A percentile compares a stretch with the other conserved stretches of the same genome.
Evolutionary conservation across 2,113 vertebrate species (phyloP).

Genomic region (Chauna torquata): DNA sequence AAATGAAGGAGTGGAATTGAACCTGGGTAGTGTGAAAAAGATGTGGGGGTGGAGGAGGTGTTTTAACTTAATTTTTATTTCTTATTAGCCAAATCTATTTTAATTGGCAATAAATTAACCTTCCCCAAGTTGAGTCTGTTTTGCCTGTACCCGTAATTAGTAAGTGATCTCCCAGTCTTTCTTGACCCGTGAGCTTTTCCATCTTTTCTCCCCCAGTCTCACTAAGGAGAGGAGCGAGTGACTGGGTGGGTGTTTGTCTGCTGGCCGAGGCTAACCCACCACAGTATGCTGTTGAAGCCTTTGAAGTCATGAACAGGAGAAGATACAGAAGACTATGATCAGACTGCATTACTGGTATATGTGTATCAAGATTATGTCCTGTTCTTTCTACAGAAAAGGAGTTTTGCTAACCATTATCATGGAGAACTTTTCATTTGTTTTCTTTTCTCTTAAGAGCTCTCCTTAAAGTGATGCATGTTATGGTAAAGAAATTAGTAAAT

Average conservation of each 20-base stretch:
- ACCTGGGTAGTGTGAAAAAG: neutral
- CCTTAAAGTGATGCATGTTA: neutral
- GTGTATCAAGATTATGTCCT: neutral
- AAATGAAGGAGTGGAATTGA: neutral
- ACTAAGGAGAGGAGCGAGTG: neutral
- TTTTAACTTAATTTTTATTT: neutral
- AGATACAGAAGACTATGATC: neutral
- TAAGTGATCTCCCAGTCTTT: neutral
- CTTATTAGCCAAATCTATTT: neutral
- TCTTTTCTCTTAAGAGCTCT: neutral
- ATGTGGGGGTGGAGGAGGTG: neutral
- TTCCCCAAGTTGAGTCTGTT: neutral
- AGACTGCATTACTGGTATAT: neutral
- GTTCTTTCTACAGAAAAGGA: neutral
- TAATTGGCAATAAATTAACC: neutral
- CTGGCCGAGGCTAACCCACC: neutral
- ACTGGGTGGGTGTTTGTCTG: neutral
- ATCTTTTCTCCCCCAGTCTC: neutral
- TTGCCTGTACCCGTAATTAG: neutral
- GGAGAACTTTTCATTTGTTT: neutral
- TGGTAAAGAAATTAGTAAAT: neutral
- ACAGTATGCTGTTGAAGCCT: neutral
- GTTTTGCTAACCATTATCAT: neutral
- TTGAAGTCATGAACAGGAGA: neutral
- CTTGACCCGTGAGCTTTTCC: neutral